These are phyloP conservation scores for Mesoligia furuncula DNA, from an alignment of 2,888 invertebrate species.

Conservation along the genomic window DNA sequence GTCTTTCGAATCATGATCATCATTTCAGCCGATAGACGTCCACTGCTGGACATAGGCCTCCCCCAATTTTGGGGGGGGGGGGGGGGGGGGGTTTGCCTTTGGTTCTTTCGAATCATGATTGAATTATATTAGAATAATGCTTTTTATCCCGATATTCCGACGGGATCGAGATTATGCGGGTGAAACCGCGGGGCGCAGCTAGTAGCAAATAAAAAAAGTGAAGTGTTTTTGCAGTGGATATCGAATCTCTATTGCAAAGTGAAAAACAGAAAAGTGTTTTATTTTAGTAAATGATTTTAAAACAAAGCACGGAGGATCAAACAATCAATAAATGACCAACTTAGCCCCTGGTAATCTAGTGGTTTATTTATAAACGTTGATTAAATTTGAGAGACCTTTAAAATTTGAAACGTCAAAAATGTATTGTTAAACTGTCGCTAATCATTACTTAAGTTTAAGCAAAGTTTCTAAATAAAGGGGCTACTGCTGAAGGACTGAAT, in stretches of 20 bases:
- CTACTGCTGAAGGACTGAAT: neutral
- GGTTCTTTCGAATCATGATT: too few species aligned
- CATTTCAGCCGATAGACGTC: too few species aligned
- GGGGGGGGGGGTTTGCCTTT: too few species aligned
- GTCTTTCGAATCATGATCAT: too few species aligned
- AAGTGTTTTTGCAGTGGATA: neutral
- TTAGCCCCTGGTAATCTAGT: neutral
- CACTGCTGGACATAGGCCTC: too few species aligned
- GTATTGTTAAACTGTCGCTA: neutral
- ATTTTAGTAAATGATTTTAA: too few species aligned
- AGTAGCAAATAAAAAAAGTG: neutral
- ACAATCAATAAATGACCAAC: neutral
- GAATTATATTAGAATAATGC: too few species aligned
- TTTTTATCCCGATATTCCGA: too few species aligned
- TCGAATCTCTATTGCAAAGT: neutral
- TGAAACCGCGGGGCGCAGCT: too few species aligned
- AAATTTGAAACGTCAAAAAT: neutral
- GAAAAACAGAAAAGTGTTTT: neutral
- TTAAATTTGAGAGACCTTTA: neutral
- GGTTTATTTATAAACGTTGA: neutral
- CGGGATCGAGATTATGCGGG: too few species aligned
- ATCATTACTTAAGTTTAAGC: neutral
- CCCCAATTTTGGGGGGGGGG: too few species aligned
- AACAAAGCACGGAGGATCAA: neutral
- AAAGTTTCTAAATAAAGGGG: neutral